These are phyloP conservation scores for Hydraecia micacea DNA, from an alignment of 2,888 invertebrate species.

Conservation along the genomic window DNA sequence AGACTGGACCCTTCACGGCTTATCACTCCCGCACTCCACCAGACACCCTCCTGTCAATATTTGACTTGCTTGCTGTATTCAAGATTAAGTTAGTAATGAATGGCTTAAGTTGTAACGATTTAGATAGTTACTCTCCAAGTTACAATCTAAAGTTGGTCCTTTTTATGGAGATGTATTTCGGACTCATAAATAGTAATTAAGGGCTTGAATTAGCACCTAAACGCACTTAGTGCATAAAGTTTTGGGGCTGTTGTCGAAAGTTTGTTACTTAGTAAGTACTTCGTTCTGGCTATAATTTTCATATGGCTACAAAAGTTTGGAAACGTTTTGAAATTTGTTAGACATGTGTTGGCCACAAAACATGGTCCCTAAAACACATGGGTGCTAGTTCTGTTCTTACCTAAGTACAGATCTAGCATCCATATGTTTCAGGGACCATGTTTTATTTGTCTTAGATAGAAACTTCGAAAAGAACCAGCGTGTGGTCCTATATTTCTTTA, in stretches of 20 bases:
- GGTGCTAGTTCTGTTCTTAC: background rate
- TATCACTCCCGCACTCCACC: constrained; percentile 67
- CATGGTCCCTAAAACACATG: background rate
- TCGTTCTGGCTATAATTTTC: constrained; percentile 23
- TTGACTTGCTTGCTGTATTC: constrained; percentile 64
- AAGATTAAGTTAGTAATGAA: constrained; percentile 65
- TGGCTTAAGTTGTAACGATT: constrained; percentile 57
- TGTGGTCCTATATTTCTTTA: background rate
- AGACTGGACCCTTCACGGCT: constrained; percentile 71
- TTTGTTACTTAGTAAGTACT: constrained; percentile 47
- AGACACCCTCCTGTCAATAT: constrained; percentile 67
- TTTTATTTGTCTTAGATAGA: background rate
- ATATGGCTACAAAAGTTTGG: constrained; percentile 18
- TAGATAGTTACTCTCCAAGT: constrained; percentile 42
- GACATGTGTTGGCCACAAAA: constrained; percentile 9
- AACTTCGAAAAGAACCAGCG: background rate
- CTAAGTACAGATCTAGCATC: background rate
- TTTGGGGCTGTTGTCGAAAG: constrained; percentile 27
- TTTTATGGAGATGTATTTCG: constrained; percentile 42
- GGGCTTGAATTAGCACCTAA: constrained; percentile 25
- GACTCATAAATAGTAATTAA: constrained; percentile 57
- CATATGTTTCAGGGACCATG: background rate
- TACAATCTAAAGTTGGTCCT: constrained; percentile 31
- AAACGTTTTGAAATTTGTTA: constrained; percentile 25
- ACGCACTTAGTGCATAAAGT: constrained; percentile 46